phyloP scores from a whole-genome alignment of 2,888 invertebrate species.

The Epirrhoe alternata region DNA sequence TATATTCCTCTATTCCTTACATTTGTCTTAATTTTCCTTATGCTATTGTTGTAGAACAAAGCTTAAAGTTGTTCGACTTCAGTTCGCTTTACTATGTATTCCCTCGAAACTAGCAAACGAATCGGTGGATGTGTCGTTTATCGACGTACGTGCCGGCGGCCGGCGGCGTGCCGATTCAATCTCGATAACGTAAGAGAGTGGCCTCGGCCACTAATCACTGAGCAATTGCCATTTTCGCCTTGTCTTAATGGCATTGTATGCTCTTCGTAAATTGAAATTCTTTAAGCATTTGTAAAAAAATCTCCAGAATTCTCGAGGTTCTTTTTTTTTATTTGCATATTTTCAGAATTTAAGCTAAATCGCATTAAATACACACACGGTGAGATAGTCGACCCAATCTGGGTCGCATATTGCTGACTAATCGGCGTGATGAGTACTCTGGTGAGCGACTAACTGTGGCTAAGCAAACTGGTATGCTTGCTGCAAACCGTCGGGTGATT shows the following conservation, averaged over 20 bases:
- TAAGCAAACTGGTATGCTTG: no score
- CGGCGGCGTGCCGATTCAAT: slow-evolving; percentile 13
- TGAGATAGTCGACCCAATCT: background rate
- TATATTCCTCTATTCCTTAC: no score
- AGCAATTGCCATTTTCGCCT: slow-evolving; percentile 21
- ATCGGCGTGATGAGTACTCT: no score
- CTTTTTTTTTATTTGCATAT: background rate
- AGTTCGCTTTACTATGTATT: slow-evolving; percentile 5
- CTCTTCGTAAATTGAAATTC: slow-evolving; percentile 4
- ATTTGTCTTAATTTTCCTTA: no score
- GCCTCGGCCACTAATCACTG: slow-evolving; percentile 24
- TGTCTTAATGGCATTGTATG: slow-evolving; percentile 9
- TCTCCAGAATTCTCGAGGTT: background rate
- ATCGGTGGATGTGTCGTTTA: slow-evolving; percentile 20
- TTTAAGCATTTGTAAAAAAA: background rate
- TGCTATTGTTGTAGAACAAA: background rate
- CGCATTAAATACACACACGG: background rate
- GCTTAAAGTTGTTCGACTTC: slow-evolving; percentile 1
- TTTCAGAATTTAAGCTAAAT: background rate
- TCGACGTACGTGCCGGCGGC: slow-evolving; percentile 19
- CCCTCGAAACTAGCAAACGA: slow-evolving; percentile 17
- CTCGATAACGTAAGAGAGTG: slow-evolving; percentile 20
- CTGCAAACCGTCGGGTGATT: no score
- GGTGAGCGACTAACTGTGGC: no score
- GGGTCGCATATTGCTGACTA: no score